Conservation (phyloP, 2,797 vertebrate species). For the Pseudochromis fuscus region DNA sequence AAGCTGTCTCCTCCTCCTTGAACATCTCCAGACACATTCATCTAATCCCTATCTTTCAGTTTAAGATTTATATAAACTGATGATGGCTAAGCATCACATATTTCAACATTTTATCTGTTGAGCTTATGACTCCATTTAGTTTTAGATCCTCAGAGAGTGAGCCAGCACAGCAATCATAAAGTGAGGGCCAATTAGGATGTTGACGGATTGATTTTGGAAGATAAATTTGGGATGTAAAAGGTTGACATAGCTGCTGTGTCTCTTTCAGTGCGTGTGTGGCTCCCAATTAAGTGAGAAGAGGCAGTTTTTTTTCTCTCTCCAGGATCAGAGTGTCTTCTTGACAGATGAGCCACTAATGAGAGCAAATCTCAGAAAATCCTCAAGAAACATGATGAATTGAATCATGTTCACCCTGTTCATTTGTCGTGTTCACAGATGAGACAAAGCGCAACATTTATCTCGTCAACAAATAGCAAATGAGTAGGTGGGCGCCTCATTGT, state of each 20-base stretch:
- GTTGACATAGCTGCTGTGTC: slow-evolving; percentile 85
- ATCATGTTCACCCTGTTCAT: slow-evolving; percentile 77
- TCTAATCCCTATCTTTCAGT: slow-evolving; percentile 80
- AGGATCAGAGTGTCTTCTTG: slow-evolving; percentile 82
- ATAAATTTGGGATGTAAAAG: slow-evolving; percentile 87
- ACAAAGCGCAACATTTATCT: slow-evolving; percentile 77
- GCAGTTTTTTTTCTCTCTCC: slow-evolving; percentile 70
- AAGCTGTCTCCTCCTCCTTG: slow-evolving; percentile 65
- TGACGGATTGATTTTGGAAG: slow-evolving; percentile 88
- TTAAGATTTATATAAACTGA: slow-evolving; percentile 84
- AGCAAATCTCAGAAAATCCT: slow-evolving; percentile 82
- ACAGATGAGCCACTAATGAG: slow-evolving; percentile 85
- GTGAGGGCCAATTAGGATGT: slow-evolving; percentile 85
- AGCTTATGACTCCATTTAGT: slow-evolving; percentile 87
- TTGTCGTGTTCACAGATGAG: slow-evolving; percentile 77
- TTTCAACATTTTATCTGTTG: slow-evolving; percentile 84
- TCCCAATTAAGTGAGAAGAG: slow-evolving; percentile 84
- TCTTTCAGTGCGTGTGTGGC: slow-evolving; percentile 78
- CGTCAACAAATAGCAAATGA: slow-evolving; percentile 79
- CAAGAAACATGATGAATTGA: slow-evolving; percentile 82
- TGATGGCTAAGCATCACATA: slow-evolving; percentile 84
- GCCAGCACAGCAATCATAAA: slow-evolving; percentile 83
- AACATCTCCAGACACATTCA: slow-evolving; percentile 78
- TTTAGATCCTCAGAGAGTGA: slow-evolving; percentile 84
- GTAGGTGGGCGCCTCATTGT: slow-evolving; percentile 69